A percentile compares a stretch with the other conserved stretches of the same genome.
Conservation (phyloP, 64 coral and sea anemone species). For the Porites australiensis region DNA sequence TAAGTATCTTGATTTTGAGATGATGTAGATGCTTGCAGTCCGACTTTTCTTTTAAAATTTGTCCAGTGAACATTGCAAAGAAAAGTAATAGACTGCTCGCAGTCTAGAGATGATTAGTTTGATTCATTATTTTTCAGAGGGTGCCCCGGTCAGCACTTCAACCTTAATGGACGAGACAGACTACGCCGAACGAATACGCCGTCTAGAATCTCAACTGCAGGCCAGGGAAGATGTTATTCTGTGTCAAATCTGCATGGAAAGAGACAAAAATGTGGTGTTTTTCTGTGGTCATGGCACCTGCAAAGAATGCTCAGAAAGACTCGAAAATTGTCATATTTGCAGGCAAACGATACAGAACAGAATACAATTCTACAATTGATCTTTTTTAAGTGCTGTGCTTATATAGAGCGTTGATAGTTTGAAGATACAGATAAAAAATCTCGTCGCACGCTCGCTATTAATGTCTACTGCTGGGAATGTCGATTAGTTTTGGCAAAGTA, state of each 20-base stretch:
- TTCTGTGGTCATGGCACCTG: slow-evolving; percentile 50
- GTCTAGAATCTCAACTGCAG: neutral
- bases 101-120: neutral
- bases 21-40: too few species aligned
- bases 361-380: neutral
- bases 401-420: too few species aligned
- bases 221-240: neutral
- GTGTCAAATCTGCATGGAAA: slow-evolving; percentile 68
- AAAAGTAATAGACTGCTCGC: neutral
- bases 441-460: too few species aligned
- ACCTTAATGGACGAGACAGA: slow-evolving; percentile 19
- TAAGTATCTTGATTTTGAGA: too few species aligned
- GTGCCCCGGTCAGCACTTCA: neutral
- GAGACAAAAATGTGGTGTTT: slow-evolving; percentile 32
- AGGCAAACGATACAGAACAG: neutral
- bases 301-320: slow-evolving; percentile 9
- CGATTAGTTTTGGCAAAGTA: too few species aligned
- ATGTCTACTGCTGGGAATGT: too few species aligned
- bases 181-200: neutral
- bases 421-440: too few species aligned
- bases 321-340: slow-evolving; percentile 40
- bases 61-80: too few species aligned
- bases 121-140: slow-evolving; percentile 7
- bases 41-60: too few species aligned
- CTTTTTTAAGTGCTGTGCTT: too few species aligned